A percentile compares a stretch with the other conserved stretches of the same genome.
Conservation (phyloP, 35 echinoderm and acorn worm species). For the Apostichopus parvimensis region DNA sequence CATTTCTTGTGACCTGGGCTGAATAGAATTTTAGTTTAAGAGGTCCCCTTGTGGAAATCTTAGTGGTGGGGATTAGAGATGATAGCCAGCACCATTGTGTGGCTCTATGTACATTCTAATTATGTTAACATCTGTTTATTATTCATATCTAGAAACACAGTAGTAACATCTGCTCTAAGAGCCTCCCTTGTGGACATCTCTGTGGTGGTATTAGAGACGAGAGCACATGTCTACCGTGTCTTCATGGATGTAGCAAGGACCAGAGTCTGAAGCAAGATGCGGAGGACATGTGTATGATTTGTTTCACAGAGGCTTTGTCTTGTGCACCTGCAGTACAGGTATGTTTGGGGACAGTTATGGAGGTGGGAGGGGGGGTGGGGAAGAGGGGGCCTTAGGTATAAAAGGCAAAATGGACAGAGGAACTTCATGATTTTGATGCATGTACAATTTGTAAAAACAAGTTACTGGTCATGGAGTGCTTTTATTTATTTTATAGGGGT, state of each 20-base stretch:
- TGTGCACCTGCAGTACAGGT: constrained; percentile 98
- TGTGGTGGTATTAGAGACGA: constrained; percentile 95
- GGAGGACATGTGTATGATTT: constrained; percentile 99
- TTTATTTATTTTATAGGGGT: no score
- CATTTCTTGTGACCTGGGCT: no score
- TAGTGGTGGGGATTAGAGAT: not conserved
- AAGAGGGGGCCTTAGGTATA: no score
- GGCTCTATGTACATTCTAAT: not conserved
- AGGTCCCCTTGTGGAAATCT: not conserved
- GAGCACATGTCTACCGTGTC: constrained; percentile 74
- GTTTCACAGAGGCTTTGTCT: constrained; percentile 95
- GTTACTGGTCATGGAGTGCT: no score
- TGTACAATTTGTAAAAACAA: no score
- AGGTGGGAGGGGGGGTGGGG: no score
- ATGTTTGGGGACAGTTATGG: not conserved
- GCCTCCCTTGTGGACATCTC: constrained; percentile 77
- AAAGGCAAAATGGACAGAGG: no score
- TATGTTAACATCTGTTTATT: not conserved
- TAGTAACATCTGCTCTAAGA: constrained; percentile 78
- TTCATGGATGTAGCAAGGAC: constrained; percentile 84
- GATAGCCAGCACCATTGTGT: not conserved
- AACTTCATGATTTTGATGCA: no score
- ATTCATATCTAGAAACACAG: constrained; percentile 68
- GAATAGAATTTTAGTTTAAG: no score
- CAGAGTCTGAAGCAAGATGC: constrained; percentile 85